These are phyloP conservation scores for Bungarus multicinctus DNA, from an alignment of 2,113 vertebrate genomes.

Conservation along the genomic window DNA sequence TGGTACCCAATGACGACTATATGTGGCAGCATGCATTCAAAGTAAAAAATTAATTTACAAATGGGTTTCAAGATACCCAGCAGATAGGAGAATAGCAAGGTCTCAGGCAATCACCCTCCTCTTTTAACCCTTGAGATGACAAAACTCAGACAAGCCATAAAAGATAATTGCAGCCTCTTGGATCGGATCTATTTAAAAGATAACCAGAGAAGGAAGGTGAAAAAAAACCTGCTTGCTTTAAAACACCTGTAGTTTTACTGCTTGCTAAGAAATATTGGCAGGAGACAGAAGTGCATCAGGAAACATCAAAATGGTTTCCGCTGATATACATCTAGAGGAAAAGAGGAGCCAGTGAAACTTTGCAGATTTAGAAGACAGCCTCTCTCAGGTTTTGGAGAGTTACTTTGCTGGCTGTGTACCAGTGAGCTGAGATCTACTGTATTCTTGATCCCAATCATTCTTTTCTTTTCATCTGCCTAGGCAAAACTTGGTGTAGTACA, in stretches of 20 bases:
- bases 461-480: background rate
- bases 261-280: conserved; percentile 47
- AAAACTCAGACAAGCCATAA: conserved; percentile 34
- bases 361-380: background rate
- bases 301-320: conserved; percentile 49
- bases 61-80: conserved; percentile 51
- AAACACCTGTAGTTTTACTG: conserved; percentile 72
- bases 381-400: background rate
- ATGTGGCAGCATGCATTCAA: conserved; percentile 27
- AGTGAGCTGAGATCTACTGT: background rate
- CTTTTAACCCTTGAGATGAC: conserved; percentile 56
- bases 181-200: background rate
- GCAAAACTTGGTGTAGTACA: background rate
- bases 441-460: background rate
- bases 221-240: conserved; percentile 47
- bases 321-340: conserved; percentile 59
- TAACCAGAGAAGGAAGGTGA: background rate
- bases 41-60: conserved; percentile 58
- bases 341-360: conserved; percentile 15
- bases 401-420: background rate
- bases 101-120: conserved; percentile 3
- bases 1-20: background rate
- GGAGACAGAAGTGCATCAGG: conserved; percentile 68
- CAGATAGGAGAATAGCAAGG: conserved; percentile 51
- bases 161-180: conserved; percentile 46